These are phyloP conservation scores for Mesorhabditis belari DNA, from an alignment of 2,888 invertebrate genomes.

Conservation along the genomic window DNA sequence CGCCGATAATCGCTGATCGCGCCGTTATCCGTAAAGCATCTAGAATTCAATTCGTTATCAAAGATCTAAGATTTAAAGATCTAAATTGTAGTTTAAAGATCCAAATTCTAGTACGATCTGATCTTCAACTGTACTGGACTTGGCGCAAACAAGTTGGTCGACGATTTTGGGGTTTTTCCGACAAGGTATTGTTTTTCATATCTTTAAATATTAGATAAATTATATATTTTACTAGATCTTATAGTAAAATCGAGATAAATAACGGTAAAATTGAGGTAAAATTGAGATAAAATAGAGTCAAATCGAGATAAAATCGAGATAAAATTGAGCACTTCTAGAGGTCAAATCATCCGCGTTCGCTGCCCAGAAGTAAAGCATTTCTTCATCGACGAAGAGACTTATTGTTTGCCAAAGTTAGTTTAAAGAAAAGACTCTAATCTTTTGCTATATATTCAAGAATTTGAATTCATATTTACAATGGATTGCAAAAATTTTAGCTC, in stretches of 20 bases:
- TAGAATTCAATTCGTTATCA: too few relatives aligned
- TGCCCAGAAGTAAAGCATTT: conserved; percentile 63
- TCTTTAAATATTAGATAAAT: too few relatives aligned
- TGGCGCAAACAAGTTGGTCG: conserved; percentile 63
- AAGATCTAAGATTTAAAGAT: too few relatives aligned
- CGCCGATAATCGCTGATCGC: too few relatives aligned
- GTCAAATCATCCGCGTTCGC: conserved; percentile 19
- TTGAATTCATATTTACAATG: neutral
- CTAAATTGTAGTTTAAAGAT: too few relatives aligned
- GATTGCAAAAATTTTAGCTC: conserved; percentile 16
- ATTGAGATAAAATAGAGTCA: neutral
- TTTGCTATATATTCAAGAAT: neutral
- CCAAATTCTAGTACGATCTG: conserved; percentile 54
- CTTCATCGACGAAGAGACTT: conserved; percentile 62
- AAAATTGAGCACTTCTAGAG: conserved; percentile 56
- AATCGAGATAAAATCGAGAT: neutral
- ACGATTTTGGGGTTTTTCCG: conserved; percentile 62
- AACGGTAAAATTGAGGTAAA: conserved; percentile 16
- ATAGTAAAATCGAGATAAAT: too few relatives aligned
- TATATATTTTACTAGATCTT: too few relatives aligned
- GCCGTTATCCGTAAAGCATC: too few relatives aligned
- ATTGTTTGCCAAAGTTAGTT: conserved; percentile 73
- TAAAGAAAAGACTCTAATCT: neutral
- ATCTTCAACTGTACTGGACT: conserved; percentile 77
- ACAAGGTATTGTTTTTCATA: conserved; percentile 68